phyloP scores from a whole-genome alignment of 2,888 invertebrate genomes.

The Dicyrtoma fusca region DNA sequence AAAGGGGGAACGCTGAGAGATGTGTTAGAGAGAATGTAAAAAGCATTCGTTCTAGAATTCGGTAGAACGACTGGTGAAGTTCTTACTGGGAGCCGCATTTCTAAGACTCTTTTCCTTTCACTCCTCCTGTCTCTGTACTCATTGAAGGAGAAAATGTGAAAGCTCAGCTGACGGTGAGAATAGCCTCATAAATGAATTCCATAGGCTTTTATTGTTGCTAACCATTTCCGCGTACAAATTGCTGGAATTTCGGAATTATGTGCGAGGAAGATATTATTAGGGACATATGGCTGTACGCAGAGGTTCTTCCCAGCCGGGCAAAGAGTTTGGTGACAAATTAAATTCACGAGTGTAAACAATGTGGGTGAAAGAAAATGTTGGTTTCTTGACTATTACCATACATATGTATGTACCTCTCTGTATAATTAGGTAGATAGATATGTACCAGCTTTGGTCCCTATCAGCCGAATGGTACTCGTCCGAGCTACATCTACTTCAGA shows the following conservation, averaged over 20 bases:
- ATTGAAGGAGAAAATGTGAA: slow-evolving; percentile 31
- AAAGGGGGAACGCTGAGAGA: slow-evolving; percentile 38
- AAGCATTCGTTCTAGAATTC: slow-evolving; percentile 10
- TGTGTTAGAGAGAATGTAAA: slow-evolving; percentile 34
- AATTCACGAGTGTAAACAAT: too few relatives aligned
- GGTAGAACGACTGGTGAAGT: too few relatives aligned
- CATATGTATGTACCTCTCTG: not conserved
- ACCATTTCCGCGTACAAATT: slow-evolving; percentile 23
- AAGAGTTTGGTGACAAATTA: too few relatives aligned
- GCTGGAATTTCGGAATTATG: not conserved
- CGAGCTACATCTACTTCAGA: too few relatives aligned
- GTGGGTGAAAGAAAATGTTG: too few relatives aligned
- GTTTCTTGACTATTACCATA: not conserved
- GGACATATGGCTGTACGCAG: not conserved
- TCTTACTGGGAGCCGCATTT: not conserved
- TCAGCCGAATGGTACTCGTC: too few relatives aligned
- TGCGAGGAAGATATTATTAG: not conserved
- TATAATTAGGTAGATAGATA: too few relatives aligned
- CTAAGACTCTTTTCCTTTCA: slow-evolving; percentile 3
- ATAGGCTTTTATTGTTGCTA: slow-evolving; percentile 23
- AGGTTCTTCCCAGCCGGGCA: too few relatives aligned
- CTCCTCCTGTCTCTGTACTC: slow-evolving; percentile 8
- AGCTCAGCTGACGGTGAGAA: slow-evolving; percentile 36
- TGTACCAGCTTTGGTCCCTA: too few relatives aligned
- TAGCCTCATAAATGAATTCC: slow-evolving; percentile 33